Conservation (phyloP, 2,797 vertebrate species). For the Benthosema pterotum region DNA sequence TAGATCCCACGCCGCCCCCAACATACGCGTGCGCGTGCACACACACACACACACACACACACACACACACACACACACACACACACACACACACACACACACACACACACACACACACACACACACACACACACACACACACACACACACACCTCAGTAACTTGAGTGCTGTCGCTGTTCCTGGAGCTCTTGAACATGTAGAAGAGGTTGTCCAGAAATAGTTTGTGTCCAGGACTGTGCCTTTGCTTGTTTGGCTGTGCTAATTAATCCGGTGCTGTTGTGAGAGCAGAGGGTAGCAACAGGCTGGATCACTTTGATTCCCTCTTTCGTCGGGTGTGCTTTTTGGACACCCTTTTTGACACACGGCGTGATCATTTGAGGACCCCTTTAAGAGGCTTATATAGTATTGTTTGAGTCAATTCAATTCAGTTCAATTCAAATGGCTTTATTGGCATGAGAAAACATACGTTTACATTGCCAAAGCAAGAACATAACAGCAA, state of each 20-base stretch:
- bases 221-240: conserved; percentile 69
- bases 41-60: no score
- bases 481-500: no score
- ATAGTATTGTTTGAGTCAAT: conserved; percentile 31
- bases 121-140: no score
- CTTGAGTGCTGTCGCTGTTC: conserved; percentile 67
- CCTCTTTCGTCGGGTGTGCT: conserved; percentile 38
- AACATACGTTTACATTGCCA: no score
- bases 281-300: conserved; percentile 38
- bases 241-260: conserved; percentile 63
- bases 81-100: no score
- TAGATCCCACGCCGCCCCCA: conserved; percentile 8
- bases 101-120: no score
- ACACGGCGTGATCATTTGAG: conserved; percentile 22
- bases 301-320: conserved; percentile 33
- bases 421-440: no score
- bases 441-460: no score
- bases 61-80: no score
- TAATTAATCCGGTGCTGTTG: conserved; percentile 66
- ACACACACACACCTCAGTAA: conserved; percentile 40
- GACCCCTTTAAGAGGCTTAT: conserved; percentile 34
- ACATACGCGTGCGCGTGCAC: no score
- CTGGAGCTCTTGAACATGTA: conserved; percentile 65
- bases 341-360: conserved; percentile 43
- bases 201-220: conserved; percentile 74